Evolutionary conservation across 2,797 vertebrate species (phyloP).

Genomic region (Alectoris magna): DNA sequence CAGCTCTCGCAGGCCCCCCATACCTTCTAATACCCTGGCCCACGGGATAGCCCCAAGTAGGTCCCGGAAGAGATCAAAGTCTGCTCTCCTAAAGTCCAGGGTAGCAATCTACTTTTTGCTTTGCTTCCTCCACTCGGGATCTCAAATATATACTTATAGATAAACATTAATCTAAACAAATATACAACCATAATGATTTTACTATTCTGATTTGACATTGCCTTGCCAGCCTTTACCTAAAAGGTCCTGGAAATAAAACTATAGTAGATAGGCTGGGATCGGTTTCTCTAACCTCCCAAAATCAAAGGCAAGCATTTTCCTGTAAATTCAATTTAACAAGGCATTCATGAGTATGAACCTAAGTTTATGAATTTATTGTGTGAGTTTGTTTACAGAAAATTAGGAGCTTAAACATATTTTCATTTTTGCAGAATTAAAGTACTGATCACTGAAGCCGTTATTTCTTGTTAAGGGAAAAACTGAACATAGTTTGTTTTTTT

Average conservation of each 20-base stretch:
- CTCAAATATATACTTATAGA: background rate
- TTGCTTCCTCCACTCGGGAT: too few relatives aligned
- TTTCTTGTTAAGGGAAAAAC: background rate
- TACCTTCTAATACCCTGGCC: too few relatives aligned
- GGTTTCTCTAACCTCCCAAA: rapidly evolving
- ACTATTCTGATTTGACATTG: background rate
- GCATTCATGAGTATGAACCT: background rate
- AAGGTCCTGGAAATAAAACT: background rate
- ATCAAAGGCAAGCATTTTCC: background rate
- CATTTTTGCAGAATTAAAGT: background rate
- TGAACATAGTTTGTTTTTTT: background rate
- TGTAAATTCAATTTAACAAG: background rate
- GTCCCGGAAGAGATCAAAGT: too few relatives aligned
- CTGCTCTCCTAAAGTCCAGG: too few relatives aligned
- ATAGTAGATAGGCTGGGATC: background rate
- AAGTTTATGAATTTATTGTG: background rate
- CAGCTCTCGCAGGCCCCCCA: too few relatives aligned
- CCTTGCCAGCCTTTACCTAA: background rate
- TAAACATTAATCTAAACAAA: background rate
- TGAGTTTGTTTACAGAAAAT: background rate
- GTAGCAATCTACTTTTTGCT: too few relatives aligned
- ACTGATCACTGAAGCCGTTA: background rate
- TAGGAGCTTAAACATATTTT: background rate
- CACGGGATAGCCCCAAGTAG: too few relatives aligned
- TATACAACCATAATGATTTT: background rate